Percentiles rank a stretch among this genome's conserved stretches.
Conservation (phyloP, 2,888 invertebrate species). For the Seladonia tumulorum region DNA sequence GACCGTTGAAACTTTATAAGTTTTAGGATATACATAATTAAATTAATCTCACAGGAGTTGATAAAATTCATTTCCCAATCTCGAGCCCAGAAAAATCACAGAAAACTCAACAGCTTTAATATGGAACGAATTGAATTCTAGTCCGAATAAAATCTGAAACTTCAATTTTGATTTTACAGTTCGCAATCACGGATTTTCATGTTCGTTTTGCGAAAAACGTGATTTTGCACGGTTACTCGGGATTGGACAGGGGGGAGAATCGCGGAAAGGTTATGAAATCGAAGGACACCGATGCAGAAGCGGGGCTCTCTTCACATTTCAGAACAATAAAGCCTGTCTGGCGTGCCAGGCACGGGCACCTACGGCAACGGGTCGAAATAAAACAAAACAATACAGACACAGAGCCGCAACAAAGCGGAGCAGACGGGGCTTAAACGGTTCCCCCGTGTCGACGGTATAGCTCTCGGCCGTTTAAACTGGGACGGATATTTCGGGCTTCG, state of each 20-base stretch:
- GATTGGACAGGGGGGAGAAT: neutral
- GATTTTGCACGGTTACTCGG: too few species aligned
- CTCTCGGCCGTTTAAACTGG: constrained; percentile 76
- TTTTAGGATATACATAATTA: neutral
- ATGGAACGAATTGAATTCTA: neutral
- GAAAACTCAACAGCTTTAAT: neutral
- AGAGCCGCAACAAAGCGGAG: constrained; percentile 63
- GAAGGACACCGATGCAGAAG: neutral
- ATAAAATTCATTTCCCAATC: neutral
- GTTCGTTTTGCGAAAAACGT: too few species aligned
- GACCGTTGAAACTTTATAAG: neutral
- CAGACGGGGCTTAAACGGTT: constrained; percentile 68
- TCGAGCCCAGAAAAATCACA: neutral
- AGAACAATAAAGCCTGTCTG: constrained; percentile 70
- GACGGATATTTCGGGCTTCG: constrained; percentile 78
- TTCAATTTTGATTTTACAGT: neutral
- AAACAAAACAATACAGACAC: constrained; percentile 80
- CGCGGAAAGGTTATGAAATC: neutral
- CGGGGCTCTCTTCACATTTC: constrained; percentile 68
- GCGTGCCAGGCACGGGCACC: constrained; percentile 72
- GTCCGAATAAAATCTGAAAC: neutral
- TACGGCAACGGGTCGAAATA: constrained; percentile 76
- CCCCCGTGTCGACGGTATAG: constrained; percentile 44
- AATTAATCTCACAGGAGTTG: neutral
- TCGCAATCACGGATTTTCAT: neutral